Evolutionary conservation across 2,113 vertebrate species (phyloP).

Genomic region (Plectropomus leopardus): DNA sequence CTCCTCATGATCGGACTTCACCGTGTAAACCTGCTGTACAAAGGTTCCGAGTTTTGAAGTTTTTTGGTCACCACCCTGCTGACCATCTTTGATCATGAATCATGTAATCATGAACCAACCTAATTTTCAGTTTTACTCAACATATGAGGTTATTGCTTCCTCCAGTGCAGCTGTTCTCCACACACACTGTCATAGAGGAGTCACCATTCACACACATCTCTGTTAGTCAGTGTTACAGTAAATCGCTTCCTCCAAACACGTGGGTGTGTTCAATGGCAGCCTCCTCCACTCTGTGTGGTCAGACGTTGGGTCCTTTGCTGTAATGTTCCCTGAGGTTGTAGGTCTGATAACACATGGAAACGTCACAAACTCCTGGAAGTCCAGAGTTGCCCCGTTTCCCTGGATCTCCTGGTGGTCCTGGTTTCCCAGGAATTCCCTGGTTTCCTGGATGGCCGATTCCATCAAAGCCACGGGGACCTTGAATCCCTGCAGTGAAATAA

Average conservation of each 20-base stretch:
- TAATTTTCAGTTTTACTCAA: conserved; percentile 18
- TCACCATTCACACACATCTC: conserved; percentile 29
- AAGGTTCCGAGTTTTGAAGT: conserved; percentile 10
- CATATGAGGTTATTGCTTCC: conserved; percentile 39
- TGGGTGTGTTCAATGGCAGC: conserved; percentile 14
- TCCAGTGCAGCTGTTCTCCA: conserved; percentile 35
- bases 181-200: conserved; percentile 30
- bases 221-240: conserved; percentile 46
- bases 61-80: background rate
- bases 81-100: conserved; percentile 16
- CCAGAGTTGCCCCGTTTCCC: conserved; percentile 84
- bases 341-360: conserved; percentile 85
- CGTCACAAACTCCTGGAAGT: conserved; percentile 83
- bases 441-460: conserved; percentile 82
- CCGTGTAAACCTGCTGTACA: conserved; percentile 3
- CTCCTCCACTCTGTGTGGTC: conserved; percentile 36
- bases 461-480: conserved; percentile 82
- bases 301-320: conserved; percentile 87
- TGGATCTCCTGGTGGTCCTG: conserved; percentile 77
- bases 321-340: conserved; percentile 85
- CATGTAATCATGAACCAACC: conserved; percentile 27
- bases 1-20: background rate
- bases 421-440: conserved; percentile 83
- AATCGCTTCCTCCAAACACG: conserved; percentile 20
- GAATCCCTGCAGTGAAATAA: conserved; percentile 72